Conservation (phyloP, 1,140 invertebrate species). For the Octopus sinensis region DNA sequence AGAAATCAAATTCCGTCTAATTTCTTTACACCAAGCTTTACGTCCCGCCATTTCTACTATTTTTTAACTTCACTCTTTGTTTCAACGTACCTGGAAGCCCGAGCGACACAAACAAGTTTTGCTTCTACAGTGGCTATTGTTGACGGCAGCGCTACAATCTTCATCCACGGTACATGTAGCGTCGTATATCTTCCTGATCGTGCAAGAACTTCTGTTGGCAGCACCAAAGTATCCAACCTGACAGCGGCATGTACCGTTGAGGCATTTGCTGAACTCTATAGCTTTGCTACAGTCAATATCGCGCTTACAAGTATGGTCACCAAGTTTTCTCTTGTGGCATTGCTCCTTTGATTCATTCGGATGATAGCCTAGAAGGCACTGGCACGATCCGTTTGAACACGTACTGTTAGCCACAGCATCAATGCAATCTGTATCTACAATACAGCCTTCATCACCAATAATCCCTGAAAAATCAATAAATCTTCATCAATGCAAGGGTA, state of each 20-base stretch:
- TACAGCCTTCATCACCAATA: conserved; percentile 17
- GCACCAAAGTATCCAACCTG: conserved; percentile 25
- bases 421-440: conserved; percentile 24
- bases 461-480: not conserved
- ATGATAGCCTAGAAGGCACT: conserved; percentile 29
- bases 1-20: conserved; percentile 2
- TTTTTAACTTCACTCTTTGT: conserved; percentile 20
- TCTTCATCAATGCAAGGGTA: too few species aligned
- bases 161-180: conserved; percentile 19
- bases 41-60: conserved; percentile 14
- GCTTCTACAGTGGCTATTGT: conserved; percentile 26
- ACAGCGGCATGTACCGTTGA: conserved; percentile 25
- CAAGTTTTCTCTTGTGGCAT: conserved; percentile 27
- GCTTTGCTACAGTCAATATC: conserved; percentile 29
- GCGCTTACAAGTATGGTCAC: conserved; percentile 22
- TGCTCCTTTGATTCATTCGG: conserved; percentile 13
- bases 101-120: conserved; percentile 24
- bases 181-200: conserved; percentile 21
- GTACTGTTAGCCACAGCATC: conserved; percentile 24
- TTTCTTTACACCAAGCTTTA: conserved; percentile 6
- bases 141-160: conserved; percentile 29
- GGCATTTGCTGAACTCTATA: conserved; percentile 29
- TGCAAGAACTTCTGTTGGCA: conserved; percentile 18
- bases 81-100: conserved; percentile 24
- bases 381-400: conserved; percentile 26